Evolutionary conservation across 2,888 invertebrate species (phyloP), one percentile per base, ranked within the genome.

Genomic region (Priocnemis perturbator): DNA sequence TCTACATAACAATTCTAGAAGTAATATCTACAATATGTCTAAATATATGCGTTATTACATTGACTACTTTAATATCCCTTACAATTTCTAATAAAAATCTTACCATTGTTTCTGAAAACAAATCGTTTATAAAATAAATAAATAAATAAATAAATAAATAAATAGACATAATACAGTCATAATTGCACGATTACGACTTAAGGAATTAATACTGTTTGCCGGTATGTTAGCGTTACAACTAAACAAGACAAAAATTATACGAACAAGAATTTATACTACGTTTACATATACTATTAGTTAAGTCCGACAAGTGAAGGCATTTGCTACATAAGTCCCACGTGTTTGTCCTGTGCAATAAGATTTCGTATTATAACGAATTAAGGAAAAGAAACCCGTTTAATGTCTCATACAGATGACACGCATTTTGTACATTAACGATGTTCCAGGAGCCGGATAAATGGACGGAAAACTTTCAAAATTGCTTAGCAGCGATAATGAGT

Each of bases 1-100:
- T 74, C 73, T 81, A 79, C 79, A 65, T 80, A 83, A 83, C 83
- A 83, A 83, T 77, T 74, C 71, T 79, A 74, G 67, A 73, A 71
- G 70, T 74, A 75, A 78, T 80, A 81, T 77, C 80, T 82, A 80
- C 74, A 83, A 70, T 65, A 69, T 62, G 78, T 65, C 69, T 76
- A 72, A 77, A 75, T 78, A 71, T 82, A 81, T 70, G 76, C 79
- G 77, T 72, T 80, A 75, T 55, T 67, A 65, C 73, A 74, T 67
- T 82, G 82, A 83, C 83, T 83, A 83, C 80, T 78, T 77, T 81
- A 71, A 77, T 71, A 71, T 62, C 57, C 52, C n/a, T 60, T 59
- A 61, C 53, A 68, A 73, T 21, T 37, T 58, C 69, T 68, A 47
- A 47, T 30, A 37, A 37, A 37, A 37, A 37, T 11, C 4, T 37